Percentiles rank a stretch among this genome's conserved stretches.
These are phyloP conservation scores for Chaetodon auriga DNA, from an alignment of 2,113 vertebrate species.

Conservation along the genomic window DNA sequence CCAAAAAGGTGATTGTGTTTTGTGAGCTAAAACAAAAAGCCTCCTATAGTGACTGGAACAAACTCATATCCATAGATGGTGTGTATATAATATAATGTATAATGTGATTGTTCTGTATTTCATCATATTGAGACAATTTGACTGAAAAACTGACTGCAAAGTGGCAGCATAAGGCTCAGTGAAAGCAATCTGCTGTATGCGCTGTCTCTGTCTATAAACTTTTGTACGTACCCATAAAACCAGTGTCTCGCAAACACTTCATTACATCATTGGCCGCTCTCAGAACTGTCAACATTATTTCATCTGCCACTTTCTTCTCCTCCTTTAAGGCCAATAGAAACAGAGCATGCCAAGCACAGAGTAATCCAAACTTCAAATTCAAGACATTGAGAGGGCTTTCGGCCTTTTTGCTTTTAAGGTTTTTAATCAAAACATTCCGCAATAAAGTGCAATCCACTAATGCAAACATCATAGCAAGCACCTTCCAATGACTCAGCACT, in stretches of 20 bases:
- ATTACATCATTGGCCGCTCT: constrained; percentile 22
- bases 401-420: constrained; percentile 39
- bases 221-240: constrained; percentile 30
- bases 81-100: constrained; percentile 18
- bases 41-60: constrained; percentile 28
- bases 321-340: neutral
- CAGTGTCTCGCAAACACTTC: constrained; percentile 41
- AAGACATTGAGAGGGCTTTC: constrained; percentile 4
- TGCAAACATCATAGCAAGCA: constrained; percentile 13
- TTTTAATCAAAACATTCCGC: constrained; percentile 43
- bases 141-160: constrained; percentile 8
- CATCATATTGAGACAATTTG: constrained; percentile 45
- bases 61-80: constrained; percentile 10
- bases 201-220: constrained; percentile 19
- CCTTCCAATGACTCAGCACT: constrained; percentile 38
- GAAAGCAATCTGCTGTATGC: constrained; percentile 11
- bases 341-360: neutral
- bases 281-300: constrained; percentile 12
- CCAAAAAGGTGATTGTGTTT: constrained; percentile 49
- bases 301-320: constrained; percentile 8
- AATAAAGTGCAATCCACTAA: constrained; percentile 30
- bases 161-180: constrained; percentile 19
- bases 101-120: constrained; percentile 23
- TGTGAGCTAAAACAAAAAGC: constrained; percentile 62
- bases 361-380: constrained; percentile 18